Evolutionary conservation across 2,797 vertebrate species (phyloP).

Genomic region (Phataginus tetradactyla): DNA sequence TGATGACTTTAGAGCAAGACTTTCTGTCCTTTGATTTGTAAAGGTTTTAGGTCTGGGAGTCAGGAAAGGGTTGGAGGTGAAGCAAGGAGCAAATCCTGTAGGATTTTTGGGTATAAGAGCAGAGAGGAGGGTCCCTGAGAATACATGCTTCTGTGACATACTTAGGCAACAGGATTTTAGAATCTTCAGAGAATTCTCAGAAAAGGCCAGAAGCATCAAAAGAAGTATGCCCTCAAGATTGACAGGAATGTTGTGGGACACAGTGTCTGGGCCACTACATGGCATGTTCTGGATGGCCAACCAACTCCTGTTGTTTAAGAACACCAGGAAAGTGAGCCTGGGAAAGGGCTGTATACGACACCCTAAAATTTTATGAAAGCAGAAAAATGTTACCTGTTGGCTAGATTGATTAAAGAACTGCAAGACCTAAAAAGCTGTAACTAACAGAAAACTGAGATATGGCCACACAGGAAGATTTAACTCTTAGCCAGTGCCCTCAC

Average conservation of each 20-base stretch:
- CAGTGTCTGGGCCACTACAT: not conserved
- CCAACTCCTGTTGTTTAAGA: not conserved
- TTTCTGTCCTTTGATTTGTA: not conserved
- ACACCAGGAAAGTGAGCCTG: not conserved
- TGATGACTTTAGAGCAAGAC: not conserved
- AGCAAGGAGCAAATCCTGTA: not conserved
- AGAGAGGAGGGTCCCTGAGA: not conserved
- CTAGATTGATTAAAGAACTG: not conserved
- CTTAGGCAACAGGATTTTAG: not conserved
- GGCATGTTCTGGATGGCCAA: not conserved
- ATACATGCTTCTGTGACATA: not conserved
- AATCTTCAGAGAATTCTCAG: not conserved
- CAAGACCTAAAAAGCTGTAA: not conserved
- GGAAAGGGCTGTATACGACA: not conserved
- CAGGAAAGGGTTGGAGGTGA: not conserved
- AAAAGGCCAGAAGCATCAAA: not conserved
- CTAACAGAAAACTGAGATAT: not conserved
- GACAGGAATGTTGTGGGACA: not conserved
- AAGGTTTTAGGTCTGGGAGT: not conserved
- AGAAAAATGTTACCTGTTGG: not conserved
- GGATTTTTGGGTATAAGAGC: not conserved
- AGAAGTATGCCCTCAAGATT: fast-evolving
- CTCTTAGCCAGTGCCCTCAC: not conserved
- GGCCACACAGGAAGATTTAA: not conserved
- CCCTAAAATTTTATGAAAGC: not conserved